Evolutionary conservation across 2,797 vertebrate genomes (phyloP).

Genomic region (Tinamus major): DNA sequence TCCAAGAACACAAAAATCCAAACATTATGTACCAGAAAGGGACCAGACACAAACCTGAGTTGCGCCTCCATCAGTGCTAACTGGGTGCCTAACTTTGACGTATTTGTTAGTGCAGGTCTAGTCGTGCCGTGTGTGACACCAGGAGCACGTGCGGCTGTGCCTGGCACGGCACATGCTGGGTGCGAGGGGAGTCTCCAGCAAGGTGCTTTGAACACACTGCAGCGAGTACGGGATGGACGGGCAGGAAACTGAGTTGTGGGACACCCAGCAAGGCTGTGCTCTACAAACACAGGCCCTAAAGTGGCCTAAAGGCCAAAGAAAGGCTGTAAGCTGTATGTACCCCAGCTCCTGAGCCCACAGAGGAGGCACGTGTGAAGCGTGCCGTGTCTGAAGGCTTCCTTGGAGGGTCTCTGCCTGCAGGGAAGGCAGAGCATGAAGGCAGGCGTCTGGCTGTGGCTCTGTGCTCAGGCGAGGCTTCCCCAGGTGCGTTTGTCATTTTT

Average conservation of each 20-base stretch:
- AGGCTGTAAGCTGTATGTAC: neutral
- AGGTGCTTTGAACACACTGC: neutral
- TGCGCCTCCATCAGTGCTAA: neutral
- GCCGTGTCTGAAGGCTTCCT: neutral
- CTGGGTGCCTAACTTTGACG: neutral
- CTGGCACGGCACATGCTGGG: neutral
- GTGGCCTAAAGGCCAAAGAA: neutral
- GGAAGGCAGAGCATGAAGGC: neutral
- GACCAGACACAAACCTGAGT: neutral
- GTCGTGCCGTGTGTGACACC: neutral
- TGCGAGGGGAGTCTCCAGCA: neutral
- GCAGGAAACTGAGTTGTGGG: neutral
- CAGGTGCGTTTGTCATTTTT: neutral
- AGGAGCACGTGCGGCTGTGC: neutral
- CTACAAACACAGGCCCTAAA: neutral
- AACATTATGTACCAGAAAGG: neutral
- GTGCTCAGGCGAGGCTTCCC: neutral
- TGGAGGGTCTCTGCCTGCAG: neutral
- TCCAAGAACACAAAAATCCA: neutral
- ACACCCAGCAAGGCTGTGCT: neutral
- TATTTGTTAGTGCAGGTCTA: neutral
- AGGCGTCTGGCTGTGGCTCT: fast-evolving
- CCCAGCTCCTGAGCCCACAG: neutral
- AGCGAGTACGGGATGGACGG: neutral
- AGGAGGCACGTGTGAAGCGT: fast-evolving